A percentile compares a stretch with the other conserved stretches of the same genome.
Evolutionary conservation across 2,888 invertebrate genomes (phyloP).

Genomic region (Drosophila infuscata): DNA sequence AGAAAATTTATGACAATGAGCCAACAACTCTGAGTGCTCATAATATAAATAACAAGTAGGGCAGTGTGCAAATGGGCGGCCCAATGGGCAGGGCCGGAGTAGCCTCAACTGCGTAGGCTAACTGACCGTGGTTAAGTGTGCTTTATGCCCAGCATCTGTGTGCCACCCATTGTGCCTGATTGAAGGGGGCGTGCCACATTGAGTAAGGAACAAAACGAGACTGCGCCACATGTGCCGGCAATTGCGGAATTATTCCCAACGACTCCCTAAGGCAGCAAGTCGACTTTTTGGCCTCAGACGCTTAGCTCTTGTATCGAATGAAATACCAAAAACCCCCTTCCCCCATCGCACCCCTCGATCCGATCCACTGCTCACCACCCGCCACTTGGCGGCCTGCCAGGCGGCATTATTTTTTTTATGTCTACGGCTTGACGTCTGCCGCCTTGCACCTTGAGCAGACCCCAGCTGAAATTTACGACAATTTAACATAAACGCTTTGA

Average conservation of each 20-base stretch:
- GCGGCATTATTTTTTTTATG: constrained; percentile 63
- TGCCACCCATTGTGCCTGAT: constrained; percentile 59
- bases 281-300: constrained; percentile 61
- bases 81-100: constrained; percentile 53
- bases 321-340: not conserved
- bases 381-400: constrained; percentile 10
- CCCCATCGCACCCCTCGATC: not conserved
- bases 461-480: constrained; percentile 60
- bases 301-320: constrained; percentile 39
- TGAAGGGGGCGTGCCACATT: constrained; percentile 52
- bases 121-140: constrained; percentile 75
- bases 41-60: constrained; percentile 77
- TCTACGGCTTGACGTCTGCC: constrained; percentile 33
- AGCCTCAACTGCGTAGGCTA: constrained; percentile 41
- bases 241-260: constrained; percentile 82
- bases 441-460: constrained; percentile 42
- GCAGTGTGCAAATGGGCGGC: constrained; percentile 54
- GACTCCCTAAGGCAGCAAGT: constrained; percentile 61
- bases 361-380: not conserved
- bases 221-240: constrained; percentile 73
- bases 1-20: constrained; percentile 78
- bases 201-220: constrained; percentile 4
- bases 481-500: constrained; percentile 65
- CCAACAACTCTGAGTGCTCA: constrained; percentile 79
- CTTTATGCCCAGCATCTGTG: constrained; percentile 58